A percentile compares a stretch with the other conserved stretches of the same genome.
These are phyloP conservation scores for Triplophysa bombifrons DNA, from an alignment of 2,797 vertebrate species.

Conservation along the genomic window DNA sequence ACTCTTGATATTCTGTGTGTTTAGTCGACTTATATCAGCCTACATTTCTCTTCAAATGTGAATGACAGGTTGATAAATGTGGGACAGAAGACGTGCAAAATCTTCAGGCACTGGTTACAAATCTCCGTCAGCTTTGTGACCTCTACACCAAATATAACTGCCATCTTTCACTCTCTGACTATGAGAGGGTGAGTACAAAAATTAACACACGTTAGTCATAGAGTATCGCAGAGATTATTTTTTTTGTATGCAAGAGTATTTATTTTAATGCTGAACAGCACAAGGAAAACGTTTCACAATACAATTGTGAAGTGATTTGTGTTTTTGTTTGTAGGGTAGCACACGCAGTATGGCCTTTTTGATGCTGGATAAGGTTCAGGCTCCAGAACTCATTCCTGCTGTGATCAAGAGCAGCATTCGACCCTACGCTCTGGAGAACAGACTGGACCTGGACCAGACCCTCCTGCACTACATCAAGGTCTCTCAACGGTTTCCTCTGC, in stretches of 20 bases:
- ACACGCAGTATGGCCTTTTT: slow-evolving; percentile 87
- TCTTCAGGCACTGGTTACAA: slow-evolving; percentile 82
- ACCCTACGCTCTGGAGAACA: slow-evolving; percentile 85
- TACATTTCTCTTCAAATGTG: not conserved
- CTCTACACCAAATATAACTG: slow-evolving; percentile 90
- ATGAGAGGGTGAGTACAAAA: slow-evolving; percentile 84
- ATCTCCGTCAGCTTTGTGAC: slow-evolving; percentile 82
- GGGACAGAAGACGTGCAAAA: slow-evolving; percentile 80
- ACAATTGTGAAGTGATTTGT: not conserved
- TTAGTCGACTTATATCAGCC: not conserved
- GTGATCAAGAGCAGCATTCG: slow-evolving; percentile 82
- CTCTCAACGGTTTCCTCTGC: not conserved
- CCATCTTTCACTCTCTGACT: slow-evolving; percentile 86
- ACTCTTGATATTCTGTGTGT: no score
- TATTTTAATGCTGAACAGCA: not conserved
- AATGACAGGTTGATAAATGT: slow-evolving; percentile 75
- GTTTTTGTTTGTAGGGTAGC: slow-evolving; percentile 75
- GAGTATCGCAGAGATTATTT: no score
- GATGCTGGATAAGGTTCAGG: slow-evolving; percentile 93
- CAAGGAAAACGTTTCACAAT: no score
- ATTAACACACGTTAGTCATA: not conserved
- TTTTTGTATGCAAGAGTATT: not conserved
- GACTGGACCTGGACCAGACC: slow-evolving; percentile 84
- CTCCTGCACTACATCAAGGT: slow-evolving; percentile 95
- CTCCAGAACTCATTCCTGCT: slow-evolving; percentile 87